Evolutionary conservation across 1,140 invertebrate species (phyloP), one percentile per base, ranked within the genome.

Genomic region (Matsumurasca onukii): DNA sequence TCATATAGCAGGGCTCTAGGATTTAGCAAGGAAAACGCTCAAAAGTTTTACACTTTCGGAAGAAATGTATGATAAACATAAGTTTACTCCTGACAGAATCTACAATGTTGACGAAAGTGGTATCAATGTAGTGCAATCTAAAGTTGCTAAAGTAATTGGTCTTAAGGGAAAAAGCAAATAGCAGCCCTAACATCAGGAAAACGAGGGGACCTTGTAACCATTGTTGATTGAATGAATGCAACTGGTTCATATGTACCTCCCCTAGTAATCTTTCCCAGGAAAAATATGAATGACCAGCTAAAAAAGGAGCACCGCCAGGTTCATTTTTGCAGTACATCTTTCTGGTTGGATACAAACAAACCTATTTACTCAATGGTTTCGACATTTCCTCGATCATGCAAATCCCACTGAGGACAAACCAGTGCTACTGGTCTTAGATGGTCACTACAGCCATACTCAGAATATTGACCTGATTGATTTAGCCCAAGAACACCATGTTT

Each of bases 251-350:
- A 57, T 24, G 70, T 83, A 13, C 79, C 80, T 22, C 80, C 80
- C 17, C 72, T 78, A 31, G 73, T 82, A 30, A 73, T 82, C 52
- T 82, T 81, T 73, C 79, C 80, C 0, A 51, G 77, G 30, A 71
- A 73, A 29, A 73, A 71, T 55, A 77, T 61, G 34, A 68, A 78
- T 25, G 69, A 76, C 45, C 17, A 51, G n/a, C 22, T 69, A 27
- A 29, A 12, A 48, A 66, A 22, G 49, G 30, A 13, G 17, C 48
- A 51, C 57, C 78, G 27, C 51, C 72, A 68, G 78, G 78, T 75
- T 48, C 22, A 72, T 73, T 55, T 79, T 75, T 27, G 63, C 31
- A 51, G 72, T 57, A 15, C 72, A 77, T 72, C 25, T 59, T 31
- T 73, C 69, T 25, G 80, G 81, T 3, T 81, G 78, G 78, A 80